phyloP scores from a whole-genome alignment of 2,888 invertebrate genomes.

The Latrodectus elegans region DNA sequence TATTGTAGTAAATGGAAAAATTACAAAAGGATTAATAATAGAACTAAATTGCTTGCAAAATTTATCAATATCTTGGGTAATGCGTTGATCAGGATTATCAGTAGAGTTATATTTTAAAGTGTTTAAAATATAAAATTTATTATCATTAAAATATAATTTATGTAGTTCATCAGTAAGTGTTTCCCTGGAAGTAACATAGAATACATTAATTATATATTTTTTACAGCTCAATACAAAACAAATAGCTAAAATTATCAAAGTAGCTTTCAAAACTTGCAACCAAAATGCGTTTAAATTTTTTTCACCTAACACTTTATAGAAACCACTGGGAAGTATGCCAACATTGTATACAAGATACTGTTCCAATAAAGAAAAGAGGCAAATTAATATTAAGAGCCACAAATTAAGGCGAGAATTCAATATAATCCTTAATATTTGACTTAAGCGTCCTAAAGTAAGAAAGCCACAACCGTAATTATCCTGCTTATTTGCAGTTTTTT shows the following conservation, averaged over 20 bases:
- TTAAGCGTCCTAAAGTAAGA: slow-evolving; percentile 42
- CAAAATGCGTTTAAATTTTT: slow-evolving; percentile 76
- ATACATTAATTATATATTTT: slow-evolving; percentile 75
- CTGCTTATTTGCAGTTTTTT: neutral
- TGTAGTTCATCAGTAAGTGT: slow-evolving; percentile 76
- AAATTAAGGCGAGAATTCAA: slow-evolving; percentile 18
- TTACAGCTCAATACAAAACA: slow-evolving; percentile 76
- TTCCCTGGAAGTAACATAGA: slow-evolving; percentile 77
- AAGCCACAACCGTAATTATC: slow-evolving; percentile 37
- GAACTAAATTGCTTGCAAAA: slow-evolving; percentile 76
- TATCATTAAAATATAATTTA: slow-evolving; percentile 77
- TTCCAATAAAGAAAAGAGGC: slow-evolving; percentile 61
- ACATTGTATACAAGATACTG: slow-evolving; percentile 78
- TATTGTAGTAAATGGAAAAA: slow-evolving; percentile 75
- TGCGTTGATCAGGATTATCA: slow-evolving; percentile 79
- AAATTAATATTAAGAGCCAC: slow-evolving; percentile 44
- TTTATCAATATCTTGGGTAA: slow-evolving; percentile 78
- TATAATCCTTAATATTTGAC: slow-evolving; percentile 48
- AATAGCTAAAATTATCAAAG: slow-evolving; percentile 68
- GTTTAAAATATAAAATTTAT: slow-evolving; percentile 77
- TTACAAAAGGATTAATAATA: slow-evolving; percentile 75
- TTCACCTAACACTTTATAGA: slow-evolving; percentile 77
- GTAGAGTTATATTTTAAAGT: slow-evolving; percentile 74
- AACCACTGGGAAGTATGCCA: slow-evolving; percentile 78
- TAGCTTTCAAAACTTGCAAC: slow-evolving; percentile 63